Base-by-base conservation (phyloP, 2,113 vertebrate species). In the Ploceus nigricollis region DNA sequence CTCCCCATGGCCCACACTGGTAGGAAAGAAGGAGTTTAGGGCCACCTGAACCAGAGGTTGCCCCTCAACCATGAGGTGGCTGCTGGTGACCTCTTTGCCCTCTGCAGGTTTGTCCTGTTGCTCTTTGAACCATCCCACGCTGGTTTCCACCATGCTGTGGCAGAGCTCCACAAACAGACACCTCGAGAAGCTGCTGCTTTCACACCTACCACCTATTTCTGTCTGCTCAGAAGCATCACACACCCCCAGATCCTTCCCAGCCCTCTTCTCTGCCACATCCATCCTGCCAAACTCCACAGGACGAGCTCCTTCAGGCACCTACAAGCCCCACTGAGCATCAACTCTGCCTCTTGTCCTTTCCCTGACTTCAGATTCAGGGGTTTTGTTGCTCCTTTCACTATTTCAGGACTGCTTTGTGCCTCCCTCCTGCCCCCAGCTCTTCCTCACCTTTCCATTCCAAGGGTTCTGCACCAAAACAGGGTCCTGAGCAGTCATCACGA, bases 401-500 rank as follows among this genome's bases (percentile, higher is more conserved):
- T 81, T 87, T 66, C 37, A 64, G 73, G 57, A 6, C 35, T 35
- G 31, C 16, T 63, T 45, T 23, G 14, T 30, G 10, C 27, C 61
- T 83, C 21, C 37, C 61, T 44, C n/a, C 44, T 27, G 37, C n/a
- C 37, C 5, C 1, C 54, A 69, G 82, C 58, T 23, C 56, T 44
- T 75, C 47, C 54, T 53, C 35, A 57, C 72, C 42, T 73, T 9
- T 1, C 37, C n/a, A 2, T 69, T 42, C 45, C 71, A 53, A 20
- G 23, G 30, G 15, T 23, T 57, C 42, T 31, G 37, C 5, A 2
- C 28, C 51, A 22, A 22, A 66, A 5, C 31, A 9, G 10, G 6
- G 8, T 56, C n/a, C 84, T 57, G 37, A 76, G 8, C 53, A 31
- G 57, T 20, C 48, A 5, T 8, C 40, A 17, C 0, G 0, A 45